These are phyloP conservation scores for Rhogogaster chlorosoma DNA, from an alignment of 2,888 invertebrate species.

Conservation along the genomic window DNA sequence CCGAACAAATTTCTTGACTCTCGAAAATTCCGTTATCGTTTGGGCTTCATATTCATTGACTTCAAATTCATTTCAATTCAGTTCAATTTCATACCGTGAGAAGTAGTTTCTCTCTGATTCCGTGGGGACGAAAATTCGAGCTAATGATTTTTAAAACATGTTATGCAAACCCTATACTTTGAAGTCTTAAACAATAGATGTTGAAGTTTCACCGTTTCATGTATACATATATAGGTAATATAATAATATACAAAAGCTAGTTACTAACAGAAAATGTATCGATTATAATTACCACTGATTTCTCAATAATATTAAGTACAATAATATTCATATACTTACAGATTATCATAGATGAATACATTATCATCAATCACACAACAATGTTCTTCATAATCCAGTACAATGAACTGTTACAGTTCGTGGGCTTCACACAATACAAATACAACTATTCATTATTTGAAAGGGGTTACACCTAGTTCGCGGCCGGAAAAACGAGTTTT, in stretches of 20 bases:
- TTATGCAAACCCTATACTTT: background rate
- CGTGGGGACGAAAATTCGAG: background rate
- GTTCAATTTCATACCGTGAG: background rate
- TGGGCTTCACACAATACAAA: background rate
- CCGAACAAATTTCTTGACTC: slow-evolving; percentile 4
- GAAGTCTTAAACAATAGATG: background rate
- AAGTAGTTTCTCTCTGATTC: background rate
- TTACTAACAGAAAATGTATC: background rate
- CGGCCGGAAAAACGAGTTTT: too few relatives aligned
- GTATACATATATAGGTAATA: background rate
- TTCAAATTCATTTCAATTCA: background rate
- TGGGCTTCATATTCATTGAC: background rate
- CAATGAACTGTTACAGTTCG: background rate
- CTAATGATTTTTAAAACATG: background rate
- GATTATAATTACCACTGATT: background rate
- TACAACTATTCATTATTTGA: slow-evolving; percentile 4
- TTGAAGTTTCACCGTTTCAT: background rate
- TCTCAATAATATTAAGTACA: background rate
- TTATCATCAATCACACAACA: background rate
- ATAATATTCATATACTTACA: slow-evolving; percentile 1
- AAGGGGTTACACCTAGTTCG: too few relatives aligned
- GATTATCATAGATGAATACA: background rate
- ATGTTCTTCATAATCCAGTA: background rate
- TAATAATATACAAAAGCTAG: background rate
- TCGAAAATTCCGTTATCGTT: background rate